Conservation (phyloP, 2,797 vertebrate genomes). For the Mus caroli region DNA sequence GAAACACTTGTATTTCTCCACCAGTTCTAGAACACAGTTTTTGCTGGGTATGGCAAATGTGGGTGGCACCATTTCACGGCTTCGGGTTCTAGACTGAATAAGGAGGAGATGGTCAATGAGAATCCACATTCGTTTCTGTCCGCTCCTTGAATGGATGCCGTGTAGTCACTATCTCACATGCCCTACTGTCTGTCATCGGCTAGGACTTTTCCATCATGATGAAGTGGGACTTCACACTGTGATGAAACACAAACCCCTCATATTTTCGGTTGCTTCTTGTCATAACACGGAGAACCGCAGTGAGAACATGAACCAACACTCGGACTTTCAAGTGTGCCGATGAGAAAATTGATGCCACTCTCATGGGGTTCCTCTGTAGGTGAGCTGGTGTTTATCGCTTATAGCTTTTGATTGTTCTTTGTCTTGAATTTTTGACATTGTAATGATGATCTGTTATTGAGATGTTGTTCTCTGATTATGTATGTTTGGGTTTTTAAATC, state of each 20-base stretch:
- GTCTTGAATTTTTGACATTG: background rate
- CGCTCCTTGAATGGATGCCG: background rate
- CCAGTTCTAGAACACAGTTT: background rate
- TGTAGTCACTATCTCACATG: background rate
- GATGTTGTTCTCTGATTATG: background rate
- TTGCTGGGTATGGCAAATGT: background rate
- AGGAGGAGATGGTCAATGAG: background rate
- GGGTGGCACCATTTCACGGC: too few species aligned
- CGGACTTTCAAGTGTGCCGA: background rate
- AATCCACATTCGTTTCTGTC: too few species aligned
- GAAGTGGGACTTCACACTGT: background rate
- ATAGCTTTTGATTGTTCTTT: too few species aligned
- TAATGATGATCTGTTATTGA: background rate
- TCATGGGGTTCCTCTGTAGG: background rate
- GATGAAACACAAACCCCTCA: background rate
- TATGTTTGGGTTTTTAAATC: background rate
- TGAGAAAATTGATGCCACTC: background rate
- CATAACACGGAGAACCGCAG: background rate
- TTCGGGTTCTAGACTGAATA: background rate
- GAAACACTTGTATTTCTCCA: background rate
- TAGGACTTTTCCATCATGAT: background rate
- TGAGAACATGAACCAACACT: too few species aligned
- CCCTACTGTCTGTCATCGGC: background rate
- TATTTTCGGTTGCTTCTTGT: background rate
- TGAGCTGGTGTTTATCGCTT: background rate